Conservation (phyloP, 2,888 invertebrate species). For the Conchocele bisecta region DNA sequence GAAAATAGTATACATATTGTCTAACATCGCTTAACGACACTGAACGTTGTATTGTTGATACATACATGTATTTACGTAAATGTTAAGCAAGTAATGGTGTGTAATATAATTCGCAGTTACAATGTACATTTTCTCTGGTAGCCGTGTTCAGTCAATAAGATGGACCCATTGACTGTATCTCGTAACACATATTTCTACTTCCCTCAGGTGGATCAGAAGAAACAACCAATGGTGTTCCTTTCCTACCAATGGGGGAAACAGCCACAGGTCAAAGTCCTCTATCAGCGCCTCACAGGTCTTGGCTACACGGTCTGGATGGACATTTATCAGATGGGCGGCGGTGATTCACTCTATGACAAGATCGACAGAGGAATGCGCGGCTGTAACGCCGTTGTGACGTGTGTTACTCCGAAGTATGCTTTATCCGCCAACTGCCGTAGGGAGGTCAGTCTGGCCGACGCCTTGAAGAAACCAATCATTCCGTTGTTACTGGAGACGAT, state of each 20-base stretch:
- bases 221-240: slow-evolving; percentile 77
- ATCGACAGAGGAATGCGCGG: slow-evolving; percentile 78
- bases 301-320: slow-evolving; percentile 81
- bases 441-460: slow-evolving; percentile 80
- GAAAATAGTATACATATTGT: too few species aligned
- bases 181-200: too few species aligned
- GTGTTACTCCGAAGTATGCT: slow-evolving; percentile 80
- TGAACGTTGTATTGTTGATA: too few species aligned
- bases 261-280: slow-evolving; percentile 74
- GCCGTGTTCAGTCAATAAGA: too few species aligned
- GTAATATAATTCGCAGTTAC: too few species aligned
- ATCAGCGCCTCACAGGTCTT: slow-evolving; percentile 66
- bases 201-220: too few species aligned
- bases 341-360: slow-evolving; percentile 81
- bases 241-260: slow-evolving; percentile 82
- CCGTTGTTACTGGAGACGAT: slow-evolving; percentile 78
- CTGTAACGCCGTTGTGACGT: slow-evolving; percentile 75
- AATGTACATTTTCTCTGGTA: too few species aligned
- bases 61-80: too few species aligned
- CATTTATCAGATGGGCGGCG: slow-evolving; percentile 81
- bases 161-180: too few species aligned
- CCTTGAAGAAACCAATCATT: slow-evolving; percentile 79
- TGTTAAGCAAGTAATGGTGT: too few species aligned
- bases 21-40: too few species aligned
- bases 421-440: slow-evolving; percentile 80